Evolutionary conservation across 2,888 invertebrate genomes (phyloP), one percentile per base, ranked within the genome.

Genomic region (Idaea aversata): DNA sequence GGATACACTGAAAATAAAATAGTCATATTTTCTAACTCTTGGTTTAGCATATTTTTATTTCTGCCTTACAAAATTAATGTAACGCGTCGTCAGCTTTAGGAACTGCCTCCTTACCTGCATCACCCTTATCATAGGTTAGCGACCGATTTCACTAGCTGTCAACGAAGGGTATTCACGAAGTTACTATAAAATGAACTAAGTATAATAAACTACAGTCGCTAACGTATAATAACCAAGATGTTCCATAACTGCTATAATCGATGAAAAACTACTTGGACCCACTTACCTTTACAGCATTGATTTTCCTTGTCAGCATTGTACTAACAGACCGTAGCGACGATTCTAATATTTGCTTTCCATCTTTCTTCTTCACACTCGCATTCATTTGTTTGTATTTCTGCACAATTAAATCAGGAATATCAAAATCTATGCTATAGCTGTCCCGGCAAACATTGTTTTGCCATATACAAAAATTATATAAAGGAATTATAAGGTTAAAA

Each of bases 261-360:
- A 47, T 57, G 16, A 34, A 5, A 25, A 59, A 25, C 13, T 34
- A 13, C 25, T 34, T 6, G 59, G 34, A 47, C 59, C 34, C 16
- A 64, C 47, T 47, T 93, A 96, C 96, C 93, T 94, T 94, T 66
- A 98, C 96, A n/a, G 98, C 97, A 78, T 97, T 97, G 93, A 97
- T 97, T 94, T 98, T 98, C 77, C 96, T 94, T 61, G 96, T 95
- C 75, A 98, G 94, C 96, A 98, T 97, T 64, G 95, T 95, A 70
- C 96, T 96, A 66, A 98, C 96, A 78, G 97, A 97, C 64, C 95
- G 94, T 64, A 96, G 95, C 69, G 98, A 97, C 67, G 97, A 96
- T 69, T 94, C 94, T 74, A 98, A 94, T 80, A 98, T 94, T 77
- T 95, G 94, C 66, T 94, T 93, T 59, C 98, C 97, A 87, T 98